Conservation (phyloP, 2,797 vertebrate species). For the Holocentrus rufus region DNA sequence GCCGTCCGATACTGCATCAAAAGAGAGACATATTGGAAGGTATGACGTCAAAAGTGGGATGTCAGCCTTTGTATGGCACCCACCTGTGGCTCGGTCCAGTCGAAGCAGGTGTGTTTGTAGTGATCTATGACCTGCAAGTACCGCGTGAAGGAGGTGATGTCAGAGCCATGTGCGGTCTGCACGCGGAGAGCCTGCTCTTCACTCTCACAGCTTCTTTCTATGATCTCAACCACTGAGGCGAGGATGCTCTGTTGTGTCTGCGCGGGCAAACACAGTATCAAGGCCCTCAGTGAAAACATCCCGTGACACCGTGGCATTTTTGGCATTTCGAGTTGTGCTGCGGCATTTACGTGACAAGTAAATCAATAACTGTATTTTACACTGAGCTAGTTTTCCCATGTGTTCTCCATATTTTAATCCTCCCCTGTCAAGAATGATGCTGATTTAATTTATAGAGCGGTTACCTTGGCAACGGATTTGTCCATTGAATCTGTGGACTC, state of each 20-base stretch:
- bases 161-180: slow-evolving; percentile 15
- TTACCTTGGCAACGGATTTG: neutral
- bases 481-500: slow-evolving; percentile 2
- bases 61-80: slow-evolving; percentile 19
- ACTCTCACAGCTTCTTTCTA: slow-evolving; percentile 26
- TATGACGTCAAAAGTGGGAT: neutral
- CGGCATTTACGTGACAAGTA: slow-evolving; percentile 33
- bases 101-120: slow-evolving; percentile 33
- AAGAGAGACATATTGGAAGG: slow-evolving; percentile 1
- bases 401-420: neutral
- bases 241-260: slow-evolving; percentile 15
- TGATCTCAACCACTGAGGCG: slow-evolving; percentile 15
- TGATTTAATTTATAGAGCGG: neutral
- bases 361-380: slow-evolving; percentile 26
- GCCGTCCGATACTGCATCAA: slow-evolving; percentile 14
- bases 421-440: neutral
- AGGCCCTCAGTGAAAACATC: neutral
- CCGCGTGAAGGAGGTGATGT: slow-evolving; percentile 13
- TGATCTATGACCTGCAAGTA: slow-evolving; percentile 40
- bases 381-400: neutral
- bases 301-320: slow-evolving; percentile 43
- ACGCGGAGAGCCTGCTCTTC: slow-evolving; percentile 15
- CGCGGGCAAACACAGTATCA: neutral
- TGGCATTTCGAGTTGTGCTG: slow-evolving; percentile 39
- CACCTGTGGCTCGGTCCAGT: slow-evolving; percentile 38